Evolutionary conservation across 2,797 vertebrate species (phyloP).

Genomic region (Corythornis leucogaster): DNA sequence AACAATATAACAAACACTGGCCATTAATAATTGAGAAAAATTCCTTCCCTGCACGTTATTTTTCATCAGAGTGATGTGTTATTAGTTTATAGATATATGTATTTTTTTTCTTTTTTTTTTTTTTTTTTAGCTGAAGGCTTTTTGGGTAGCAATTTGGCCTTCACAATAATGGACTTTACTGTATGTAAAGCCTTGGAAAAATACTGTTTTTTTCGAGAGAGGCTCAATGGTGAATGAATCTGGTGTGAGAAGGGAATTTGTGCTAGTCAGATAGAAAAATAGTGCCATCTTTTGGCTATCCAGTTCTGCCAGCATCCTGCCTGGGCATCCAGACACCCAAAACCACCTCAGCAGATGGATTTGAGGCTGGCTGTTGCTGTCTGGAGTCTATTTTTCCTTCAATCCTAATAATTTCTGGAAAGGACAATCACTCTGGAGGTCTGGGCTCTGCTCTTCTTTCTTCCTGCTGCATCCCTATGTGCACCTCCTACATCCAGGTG

Average conservation of each 20-base stretch:
- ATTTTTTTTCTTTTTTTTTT: slow-evolving; percentile 22
- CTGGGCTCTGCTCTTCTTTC: neutral
- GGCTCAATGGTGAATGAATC: neutral
- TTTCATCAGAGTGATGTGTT: slow-evolving; percentile 41
- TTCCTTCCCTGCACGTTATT: neutral
- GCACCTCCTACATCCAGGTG: accelerated
- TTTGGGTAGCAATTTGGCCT: slow-evolving; percentile 57
- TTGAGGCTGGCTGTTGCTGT: neutral
- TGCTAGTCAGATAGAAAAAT: slow-evolving; percentile 29
- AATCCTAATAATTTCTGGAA: neutral
- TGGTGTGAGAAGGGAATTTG: neutral
- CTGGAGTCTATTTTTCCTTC: neutral
- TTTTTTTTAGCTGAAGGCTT: slow-evolving; percentile 43
- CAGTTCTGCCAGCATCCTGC: neutral
- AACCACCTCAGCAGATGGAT: neutral
- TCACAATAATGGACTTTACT: slow-evolving; percentile 56
- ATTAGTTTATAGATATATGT: slow-evolving; percentile 34
- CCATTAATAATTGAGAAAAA: slow-evolving; percentile 57
- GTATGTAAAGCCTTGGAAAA: slow-evolving; percentile 57
- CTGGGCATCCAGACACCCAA: accelerated
- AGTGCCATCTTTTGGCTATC: slow-evolving; percentile 66
- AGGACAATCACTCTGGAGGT: neutral
- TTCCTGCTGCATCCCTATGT: neutral
- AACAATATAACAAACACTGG: neutral
- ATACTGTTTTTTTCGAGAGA: neutral